A percentile compares a stretch with the other conserved stretches of the same genome.
These are phyloP conservation scores for Tinea semifulvella DNA, from an alignment of 2,888 invertebrate species.

Conservation along the genomic window DNA sequence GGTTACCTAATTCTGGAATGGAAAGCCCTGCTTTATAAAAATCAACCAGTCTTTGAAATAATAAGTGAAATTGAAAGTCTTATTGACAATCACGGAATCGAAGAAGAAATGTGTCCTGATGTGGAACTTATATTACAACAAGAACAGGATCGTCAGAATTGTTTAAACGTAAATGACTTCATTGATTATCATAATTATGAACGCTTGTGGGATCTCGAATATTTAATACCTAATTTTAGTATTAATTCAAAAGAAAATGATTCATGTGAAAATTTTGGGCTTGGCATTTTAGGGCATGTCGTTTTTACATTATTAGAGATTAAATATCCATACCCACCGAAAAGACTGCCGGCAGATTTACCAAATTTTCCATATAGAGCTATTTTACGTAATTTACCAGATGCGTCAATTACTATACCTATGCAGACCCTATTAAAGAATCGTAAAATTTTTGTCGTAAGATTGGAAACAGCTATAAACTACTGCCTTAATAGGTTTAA, in stretches of 20 bases:
- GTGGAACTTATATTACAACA: slow-evolving; percentile 49
- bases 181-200: slow-evolving; percentile 61
- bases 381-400: slow-evolving; percentile 50
- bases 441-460: slow-evolving; percentile 47
- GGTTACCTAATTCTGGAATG: slow-evolving; percentile 60
- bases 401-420: slow-evolving; percentile 39
- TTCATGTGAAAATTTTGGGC: slow-evolving; percentile 45
- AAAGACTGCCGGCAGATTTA: slow-evolving; percentile 37
- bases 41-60: slow-evolving; percentile 62
- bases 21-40: slow-evolving; percentile 63
- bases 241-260: slow-evolving; percentile 44
- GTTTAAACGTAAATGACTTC: slow-evolving; percentile 64
- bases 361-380: slow-evolving; percentile 44
- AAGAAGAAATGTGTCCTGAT: slow-evolving; percentile 32
- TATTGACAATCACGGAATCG: slow-evolving; percentile 33
- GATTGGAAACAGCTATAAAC: slow-evolving; percentile 63
- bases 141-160: slow-evolving; percentile 62
- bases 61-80: slow-evolving; percentile 46
- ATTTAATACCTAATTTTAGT: slow-evolving; percentile 47
- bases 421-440: slow-evolving; percentile 48
- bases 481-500: slow-evolving; percentile 64
- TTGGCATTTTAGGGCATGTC: slow-evolving; percentile 54
- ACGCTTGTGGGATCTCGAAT: slow-evolving; percentile 62
- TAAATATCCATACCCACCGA: slow-evolving; percentile 51
- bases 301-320: slow-evolving; percentile 59